These are phyloP conservation scores for Mugil cephalus DNA, from an alignment of 2,113 vertebrate species.

Conservation along the genomic window DNA sequence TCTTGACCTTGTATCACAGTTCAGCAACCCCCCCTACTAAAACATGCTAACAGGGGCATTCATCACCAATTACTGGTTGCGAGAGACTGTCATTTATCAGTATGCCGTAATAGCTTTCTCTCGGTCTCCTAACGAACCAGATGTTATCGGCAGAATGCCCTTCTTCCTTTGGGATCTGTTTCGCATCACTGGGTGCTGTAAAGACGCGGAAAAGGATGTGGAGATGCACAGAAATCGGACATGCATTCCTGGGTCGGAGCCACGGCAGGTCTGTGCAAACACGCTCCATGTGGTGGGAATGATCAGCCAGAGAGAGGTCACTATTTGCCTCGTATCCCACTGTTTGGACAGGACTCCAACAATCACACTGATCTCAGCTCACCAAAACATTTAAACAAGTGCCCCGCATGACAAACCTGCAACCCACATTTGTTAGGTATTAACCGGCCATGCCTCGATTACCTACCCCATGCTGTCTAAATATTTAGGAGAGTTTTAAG, in stretches of 20 bases:
- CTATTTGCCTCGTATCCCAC: constrained; percentile 66
- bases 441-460: constrained; percentile 64
- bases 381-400: constrained; percentile 70
- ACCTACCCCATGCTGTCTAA: constrained; percentile 67
- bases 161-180: constrained; percentile 7
- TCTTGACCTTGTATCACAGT: constrained; percentile 52
- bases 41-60: constrained; percentile 60
- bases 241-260: constrained; percentile 78
- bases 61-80: constrained; percentile 50
- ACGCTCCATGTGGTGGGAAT: constrained; percentile 78
- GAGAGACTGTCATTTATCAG: constrained; percentile 46
- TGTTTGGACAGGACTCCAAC: constrained; percentile 80
- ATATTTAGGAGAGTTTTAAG: constrained; percentile 79
- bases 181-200: constrained; percentile 22
- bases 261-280: constrained; percentile 74
- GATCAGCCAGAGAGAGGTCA: constrained; percentile 76
- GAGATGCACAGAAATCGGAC: constrained; percentile 68
- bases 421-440: constrained; percentile 81
- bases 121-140: constrained; percentile 41
- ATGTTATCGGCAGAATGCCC: constrained; percentile 17
- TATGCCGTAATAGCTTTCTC: constrained; percentile 22
- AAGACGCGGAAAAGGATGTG: constrained; percentile 46
- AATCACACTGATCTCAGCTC: constrained; percentile 75
- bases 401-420: constrained; percentile 56
- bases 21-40: constrained; percentile 50